Base-by-base conservation (phyloP, 2,113 vertebrate genomes). In the Hystrix brachyura region DNA sequence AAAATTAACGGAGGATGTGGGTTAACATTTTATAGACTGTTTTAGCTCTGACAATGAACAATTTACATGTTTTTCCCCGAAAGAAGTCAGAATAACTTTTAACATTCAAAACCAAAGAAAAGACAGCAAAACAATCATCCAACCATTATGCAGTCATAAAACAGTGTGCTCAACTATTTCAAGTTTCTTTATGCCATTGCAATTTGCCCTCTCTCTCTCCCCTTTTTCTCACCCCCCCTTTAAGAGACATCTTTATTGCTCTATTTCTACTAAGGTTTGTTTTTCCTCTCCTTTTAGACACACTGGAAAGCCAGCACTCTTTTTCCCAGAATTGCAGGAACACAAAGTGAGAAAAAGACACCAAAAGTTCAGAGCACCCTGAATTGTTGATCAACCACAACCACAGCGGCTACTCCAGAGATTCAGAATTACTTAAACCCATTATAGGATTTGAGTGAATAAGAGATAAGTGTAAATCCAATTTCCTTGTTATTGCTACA, bases 31-130 rank as follows among this genome's bases (percentile, higher is more conserved):
- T 87, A 3, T 85, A 55, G 64, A 10, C 71, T 71, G 21, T 78
- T 92, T 67, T 27, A 79, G 48, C 13, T 62, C 48, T 81, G 27
- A 85, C 57, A 92, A 10, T 53, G 43, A 65, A 79, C 34, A 91
- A 55, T 79, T 84, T 65, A 62, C 18, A 0, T 81, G n/a, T 72
- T 92, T 98, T 25, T 9, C 19, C 21, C 48, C 76, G 7, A 92
- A 91, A 90, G 57, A 79, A 10, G 65, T 84, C 69, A 80, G 69
- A 93, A 84, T 88, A 80, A 43, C 72, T 91, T 94, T 86, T 46
- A 87, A 85, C 29, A 67, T 87, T 90, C 38, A 90, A 29, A 86
- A 83, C 23, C 46, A 0, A 53, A 95, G 60, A 86, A 81, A 94
- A 85, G 51, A 82, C 9, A 74, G 69, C 65, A 95, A 94, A 96